Conservation (phyloP, 2,797 vertebrate genomes). For the Poecile montanus region DNA sequence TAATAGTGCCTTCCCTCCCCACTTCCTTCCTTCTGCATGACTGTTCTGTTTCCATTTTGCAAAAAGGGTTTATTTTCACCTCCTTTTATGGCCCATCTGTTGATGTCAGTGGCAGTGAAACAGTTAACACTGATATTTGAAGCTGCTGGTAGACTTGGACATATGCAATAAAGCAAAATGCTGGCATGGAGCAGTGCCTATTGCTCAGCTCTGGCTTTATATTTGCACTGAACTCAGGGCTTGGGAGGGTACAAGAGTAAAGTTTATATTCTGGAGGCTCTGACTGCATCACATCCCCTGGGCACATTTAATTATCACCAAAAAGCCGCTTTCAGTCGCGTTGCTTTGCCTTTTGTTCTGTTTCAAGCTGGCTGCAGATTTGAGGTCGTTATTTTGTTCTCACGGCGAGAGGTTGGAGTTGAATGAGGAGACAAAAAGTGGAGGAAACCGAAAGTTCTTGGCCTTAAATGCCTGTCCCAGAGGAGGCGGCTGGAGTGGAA, state of each 20-base stretch:
- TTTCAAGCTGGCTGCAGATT: background rate
- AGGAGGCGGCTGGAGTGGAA: background rate
- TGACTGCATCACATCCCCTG: background rate
- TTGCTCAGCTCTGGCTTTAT: background rate
- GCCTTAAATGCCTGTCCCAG: slow-evolving; percentile 3
- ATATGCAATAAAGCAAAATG: background rate
- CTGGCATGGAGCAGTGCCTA: background rate
- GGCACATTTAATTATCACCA: background rate
- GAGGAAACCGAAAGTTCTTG: slow-evolving; percentile 2
- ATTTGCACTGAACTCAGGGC: background rate
- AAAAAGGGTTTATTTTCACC: background rate
- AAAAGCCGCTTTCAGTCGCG: background rate
- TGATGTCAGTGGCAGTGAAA: background rate
- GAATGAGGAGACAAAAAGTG: background rate
- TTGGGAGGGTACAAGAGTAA: background rate
- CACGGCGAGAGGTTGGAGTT: background rate
- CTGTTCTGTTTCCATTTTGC: background rate
- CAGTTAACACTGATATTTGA: background rate
- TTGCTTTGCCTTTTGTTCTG: background rate
- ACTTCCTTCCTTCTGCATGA: background rate
- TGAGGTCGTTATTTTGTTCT: background rate
- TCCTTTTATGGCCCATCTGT: background rate
- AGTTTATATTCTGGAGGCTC: background rate
- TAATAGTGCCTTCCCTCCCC: background rate
- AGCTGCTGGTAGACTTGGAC: background rate